Conservation (phyloP, 2,797 vertebrate genomes). For the Diplodus sargus region DNA sequence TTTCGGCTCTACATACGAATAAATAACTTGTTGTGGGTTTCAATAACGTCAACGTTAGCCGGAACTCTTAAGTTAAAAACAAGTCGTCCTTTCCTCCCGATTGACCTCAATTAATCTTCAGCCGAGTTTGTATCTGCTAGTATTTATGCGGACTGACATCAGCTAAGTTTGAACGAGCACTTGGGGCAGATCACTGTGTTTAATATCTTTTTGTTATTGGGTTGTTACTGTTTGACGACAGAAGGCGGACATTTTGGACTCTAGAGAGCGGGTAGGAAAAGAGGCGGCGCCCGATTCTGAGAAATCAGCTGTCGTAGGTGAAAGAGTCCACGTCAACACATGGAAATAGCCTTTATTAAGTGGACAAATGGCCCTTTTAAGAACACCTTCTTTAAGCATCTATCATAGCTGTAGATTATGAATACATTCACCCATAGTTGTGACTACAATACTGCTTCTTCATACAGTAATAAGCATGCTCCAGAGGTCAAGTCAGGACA, state of each 20-base stretch:
- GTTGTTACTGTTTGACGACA: neutral
- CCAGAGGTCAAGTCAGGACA: conserved; percentile 48
- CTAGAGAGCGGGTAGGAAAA: conserved; percentile 5
- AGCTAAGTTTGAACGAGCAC: neutral
- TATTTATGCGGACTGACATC: neutral
- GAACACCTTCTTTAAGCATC: rapidly evolving
- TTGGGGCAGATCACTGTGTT: rapidly evolving
- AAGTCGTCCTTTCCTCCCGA: neutral
- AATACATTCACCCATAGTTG: neutral
- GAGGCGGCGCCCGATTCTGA: conserved; percentile 71
- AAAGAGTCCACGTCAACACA: conserved; percentile 68
- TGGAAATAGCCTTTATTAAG: neutral
- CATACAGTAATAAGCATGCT: neutral
- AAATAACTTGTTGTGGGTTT: neutral
- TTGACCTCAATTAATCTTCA: conserved; percentile 13
- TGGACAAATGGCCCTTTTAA: neutral
- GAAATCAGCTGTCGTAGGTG: conserved; percentile 62
- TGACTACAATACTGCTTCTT: neutral
- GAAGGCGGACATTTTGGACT: conserved; percentile 61
- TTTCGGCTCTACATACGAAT: rapidly evolving
- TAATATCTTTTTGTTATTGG: neutral
- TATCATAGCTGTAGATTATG: neutral
- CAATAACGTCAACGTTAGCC: neutral
- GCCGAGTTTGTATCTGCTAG: neutral
- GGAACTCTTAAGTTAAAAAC: neutral